Evolutionary conservation across 2,888 invertebrate species (phyloP), one percentile per base, ranked within the genome.

Genomic region (Drosophila birchii): DNA sequence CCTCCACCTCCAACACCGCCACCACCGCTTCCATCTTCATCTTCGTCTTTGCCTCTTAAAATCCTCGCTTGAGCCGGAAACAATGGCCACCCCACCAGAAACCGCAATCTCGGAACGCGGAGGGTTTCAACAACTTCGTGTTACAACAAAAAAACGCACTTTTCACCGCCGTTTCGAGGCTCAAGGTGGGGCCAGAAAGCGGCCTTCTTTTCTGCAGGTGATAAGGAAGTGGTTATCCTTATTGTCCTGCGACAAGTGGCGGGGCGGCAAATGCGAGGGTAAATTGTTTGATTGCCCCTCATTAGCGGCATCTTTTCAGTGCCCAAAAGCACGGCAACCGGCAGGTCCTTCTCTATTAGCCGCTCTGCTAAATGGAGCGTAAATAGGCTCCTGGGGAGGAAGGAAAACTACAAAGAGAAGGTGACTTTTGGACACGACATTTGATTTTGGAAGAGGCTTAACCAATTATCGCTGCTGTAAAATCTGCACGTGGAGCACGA

Each of bases 41-140:
- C 23, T 39, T 26, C 36, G 43, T 11, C 23, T 39, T 26, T 32
- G 43, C 62, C 78, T 20, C 78, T 81, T 74, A 66, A 81, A 74
- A 81, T 58, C 86, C 78, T 72, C 81, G 66, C 69, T 73, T 53
- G 71, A 75, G 76, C 59, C 75, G 67, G 76, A 75, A 75, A 61
- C 66, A 69, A 69, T 53, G 58, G 67, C 53, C 16, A 51, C 32
- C 56, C 29, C 26, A 6, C 2, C 36, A 26, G 51, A 20, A 66
- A 41, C 71, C 70, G 36, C 67, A 70, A 53, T 29, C 47, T 62
- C 38, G 39, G 47, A 20, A 44, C 43, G 57, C 45, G 62, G 49
- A 44, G 63, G 43, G 11, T 29, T 61, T 61, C 56, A 78, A 59
- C 45, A 45, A 18, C 26, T 47, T 44, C 8, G 29, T 23, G 36